Evolutionary conservation across 2,797 vertebrate species (phyloP), one percentile per base, ranked within the genome.

Genomic region (Petrocephalus schoutedeni): DNA sequence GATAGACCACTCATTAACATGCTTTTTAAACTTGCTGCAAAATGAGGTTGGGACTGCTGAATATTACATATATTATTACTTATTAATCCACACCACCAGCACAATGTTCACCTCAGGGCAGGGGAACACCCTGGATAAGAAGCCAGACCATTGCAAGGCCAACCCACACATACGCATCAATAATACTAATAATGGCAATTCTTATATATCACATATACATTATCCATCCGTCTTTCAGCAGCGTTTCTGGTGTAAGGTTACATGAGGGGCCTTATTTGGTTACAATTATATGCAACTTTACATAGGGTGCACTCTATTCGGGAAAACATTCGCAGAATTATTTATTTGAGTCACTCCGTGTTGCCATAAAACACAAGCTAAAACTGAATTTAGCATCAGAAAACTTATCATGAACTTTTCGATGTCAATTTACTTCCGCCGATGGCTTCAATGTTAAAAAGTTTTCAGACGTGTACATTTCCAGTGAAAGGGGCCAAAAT

Each of bases 1-100:
- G 41, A 53, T 83, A 14, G 19, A 83, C 21, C 21, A 0, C 41
- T 45, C 41, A 83, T 51, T 83, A 21, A 83, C 41, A 49, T 83
- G 41, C 49, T 83, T 83, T 83, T 83, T 83, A 83, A 83, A 53
- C n/a, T 45, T n/a, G 36, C 71, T 74, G 28, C 36, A 74, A 74
- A 74, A 77, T 77, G 16, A 45, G 71, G 71, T n/a, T 41, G 36
- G 71, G 14, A 36, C 36, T 77, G 71, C 36, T 77, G 32, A 77
- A 77, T 41, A 77, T 77, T 77, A 77, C 36, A 77, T 77, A 45
- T 9, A 77, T 8, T 45, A 77, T 41, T n/a, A 77, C 71, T 77
- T 41, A 77, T 77, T 77, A 77, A 77, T 77, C 71, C 71, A 77
- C 2, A 36, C 14, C 71, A 77, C 71, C 2, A 45, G 36, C 32